Evolutionary conservation across 2,113 vertebrate genomes (phyloP).

Genomic region (Ptilorrhoa leucosticta): DNA sequence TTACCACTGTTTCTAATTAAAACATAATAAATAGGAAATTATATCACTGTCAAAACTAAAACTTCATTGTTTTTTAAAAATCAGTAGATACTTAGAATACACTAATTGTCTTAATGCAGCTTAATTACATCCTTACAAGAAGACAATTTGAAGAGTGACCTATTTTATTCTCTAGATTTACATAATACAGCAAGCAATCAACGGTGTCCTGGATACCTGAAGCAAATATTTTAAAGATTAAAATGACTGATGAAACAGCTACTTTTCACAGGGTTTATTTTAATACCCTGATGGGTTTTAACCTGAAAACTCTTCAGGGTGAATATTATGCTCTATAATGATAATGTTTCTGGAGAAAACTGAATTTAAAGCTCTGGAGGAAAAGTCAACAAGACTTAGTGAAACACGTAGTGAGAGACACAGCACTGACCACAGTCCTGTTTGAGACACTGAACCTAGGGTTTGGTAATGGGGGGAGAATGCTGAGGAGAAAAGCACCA

Average conservation of each 20-base stretch:
- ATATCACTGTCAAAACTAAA: slow-evolving; percentile 19
- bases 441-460: neutral
- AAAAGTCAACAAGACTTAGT: slow-evolving; percentile 9
- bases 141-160: slow-evolving; percentile 52
- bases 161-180: slow-evolving; percentile 62
- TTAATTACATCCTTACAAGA: slow-evolving; percentile 48
- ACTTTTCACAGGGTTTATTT: slow-evolving; percentile 10
- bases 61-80: neutral
- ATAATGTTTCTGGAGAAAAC: slow-evolving; percentile 1
- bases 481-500: neutral
- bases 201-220: neutral
- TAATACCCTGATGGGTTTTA: slow-evolving; percentile 14
- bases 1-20: slow-evolving; percentile 41
- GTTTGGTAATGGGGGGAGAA: neutral
- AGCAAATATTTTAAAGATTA: slow-evolving; percentile 46
- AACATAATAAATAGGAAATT: slow-evolving; percentile 25
- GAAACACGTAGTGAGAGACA: neutral
- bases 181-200: slow-evolving; percentile 49
- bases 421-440: neutral
- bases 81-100: slow-evolving; percentile 12
- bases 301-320: slow-evolving; percentile 8
- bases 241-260: slow-evolving; percentile 44
- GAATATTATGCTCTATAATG: neutral
- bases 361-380: neutral
- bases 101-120: slow-evolving; percentile 47